Evolutionary conservation across 1,140 invertebrate genomes (phyloP).

Genomic region (Dendroctonus ponderosae): DNA sequence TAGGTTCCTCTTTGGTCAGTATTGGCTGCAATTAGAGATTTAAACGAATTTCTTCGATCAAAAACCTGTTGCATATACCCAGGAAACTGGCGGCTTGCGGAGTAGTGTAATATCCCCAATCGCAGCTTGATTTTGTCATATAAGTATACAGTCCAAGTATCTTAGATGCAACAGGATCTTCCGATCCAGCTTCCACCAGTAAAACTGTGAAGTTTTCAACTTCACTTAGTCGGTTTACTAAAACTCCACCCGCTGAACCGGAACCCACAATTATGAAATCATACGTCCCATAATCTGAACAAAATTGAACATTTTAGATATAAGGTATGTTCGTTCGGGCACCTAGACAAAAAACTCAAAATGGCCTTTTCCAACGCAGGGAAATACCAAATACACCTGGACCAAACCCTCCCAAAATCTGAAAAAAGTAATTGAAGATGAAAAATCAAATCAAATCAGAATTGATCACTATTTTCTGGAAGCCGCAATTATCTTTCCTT

Average conservation of each 20-base stretch:
- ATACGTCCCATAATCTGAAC: constrained; percentile 33
- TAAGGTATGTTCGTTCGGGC: too few relatives aligned
- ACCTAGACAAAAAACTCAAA: too few relatives aligned
- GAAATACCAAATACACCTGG: too few relatives aligned
- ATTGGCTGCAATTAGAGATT: constrained; percentile 7
- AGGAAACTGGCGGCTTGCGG: constrained; percentile 22
- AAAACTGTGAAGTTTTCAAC: constrained; percentile 39
- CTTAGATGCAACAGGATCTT: constrained; percentile 33
- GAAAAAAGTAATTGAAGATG: too few relatives aligned
- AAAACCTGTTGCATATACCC: constrained; percentile 20
- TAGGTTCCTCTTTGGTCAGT: constrained; percentile 53
- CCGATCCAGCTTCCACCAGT: constrained; percentile 43
- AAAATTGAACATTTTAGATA: too few relatives aligned
- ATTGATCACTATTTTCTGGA: too few relatives aligned
- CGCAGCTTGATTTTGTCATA: constrained; percentile 37
- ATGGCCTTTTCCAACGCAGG: too few relatives aligned
- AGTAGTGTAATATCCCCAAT: constrained; percentile 70
- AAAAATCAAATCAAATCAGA: too few relatives aligned
- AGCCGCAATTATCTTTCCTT: too few relatives aligned
- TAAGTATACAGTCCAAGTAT: constrained; percentile 34
- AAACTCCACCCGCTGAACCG: constrained; percentile 34
- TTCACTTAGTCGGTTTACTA: constrained; percentile 35
- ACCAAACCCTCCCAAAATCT: too few relatives aligned
- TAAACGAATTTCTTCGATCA: constrained; percentile 37
- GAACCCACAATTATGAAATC: constrained; percentile 40